Evolutionary conservation across 2,113 vertebrate genomes (phyloP).

Genomic region (Cyanoderma ruficeps): DNA sequence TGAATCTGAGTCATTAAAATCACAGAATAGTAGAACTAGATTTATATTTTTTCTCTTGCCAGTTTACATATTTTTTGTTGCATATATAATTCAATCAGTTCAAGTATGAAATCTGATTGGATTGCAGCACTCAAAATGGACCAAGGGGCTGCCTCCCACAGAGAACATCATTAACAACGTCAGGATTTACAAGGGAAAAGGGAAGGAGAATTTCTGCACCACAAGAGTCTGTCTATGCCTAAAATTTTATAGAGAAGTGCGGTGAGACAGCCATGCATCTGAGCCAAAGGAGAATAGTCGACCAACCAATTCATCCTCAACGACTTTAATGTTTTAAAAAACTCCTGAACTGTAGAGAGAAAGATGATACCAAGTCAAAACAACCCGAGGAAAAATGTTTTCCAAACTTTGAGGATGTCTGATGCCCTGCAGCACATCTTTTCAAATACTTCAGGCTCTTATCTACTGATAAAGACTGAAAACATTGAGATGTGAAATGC

Average conservation of each 20-base stretch:
- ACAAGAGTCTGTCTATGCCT: not conserved
- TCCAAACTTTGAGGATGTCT: not conserved
- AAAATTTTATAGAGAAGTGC: not conserved
- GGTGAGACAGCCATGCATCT: accelerated
- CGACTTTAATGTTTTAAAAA: not conserved
- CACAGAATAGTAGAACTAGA: not conserved
- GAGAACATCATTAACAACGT: not conserved
- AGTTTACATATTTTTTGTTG: not conserved
- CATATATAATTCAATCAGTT: not conserved
- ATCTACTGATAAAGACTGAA: not conserved
- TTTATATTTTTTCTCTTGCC: not conserved
- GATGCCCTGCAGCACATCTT: not conserved
- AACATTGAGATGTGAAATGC: not conserved
- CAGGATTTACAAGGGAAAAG: not conserved
- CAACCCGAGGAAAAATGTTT: not conserved
- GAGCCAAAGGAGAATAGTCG: not conserved
- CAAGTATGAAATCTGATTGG: not conserved
- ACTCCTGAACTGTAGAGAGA: not conserved
- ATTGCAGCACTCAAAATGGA: not conserved
- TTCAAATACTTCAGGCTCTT: not conserved
- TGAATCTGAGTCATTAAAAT: not conserved
- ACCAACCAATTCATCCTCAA: not conserved
- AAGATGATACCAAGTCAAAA: not conserved
- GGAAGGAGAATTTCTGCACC: not conserved
- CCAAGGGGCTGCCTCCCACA: not conserved